A percentile compares a stretch with the other conserved stretches of the same genome.
Evolutionary conservation across 2,797 vertebrate species (phyloP).

Genomic region (Danio kyathit): DNA sequence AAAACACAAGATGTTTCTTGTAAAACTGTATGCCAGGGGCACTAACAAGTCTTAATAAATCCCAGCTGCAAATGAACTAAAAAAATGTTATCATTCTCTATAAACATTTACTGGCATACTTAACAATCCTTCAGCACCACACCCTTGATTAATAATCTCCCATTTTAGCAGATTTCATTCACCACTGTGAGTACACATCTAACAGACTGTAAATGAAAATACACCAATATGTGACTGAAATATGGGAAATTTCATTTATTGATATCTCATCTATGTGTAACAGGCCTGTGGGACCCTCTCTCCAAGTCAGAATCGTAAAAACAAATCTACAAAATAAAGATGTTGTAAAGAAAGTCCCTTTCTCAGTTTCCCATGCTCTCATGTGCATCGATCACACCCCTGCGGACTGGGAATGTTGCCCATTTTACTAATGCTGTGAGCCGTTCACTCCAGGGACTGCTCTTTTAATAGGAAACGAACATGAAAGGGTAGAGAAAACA

Average conservation of each 20-base stretch:
- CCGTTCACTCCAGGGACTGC: conserved; percentile 2
- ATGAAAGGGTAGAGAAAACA: background rate
- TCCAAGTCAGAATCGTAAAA: background rate
- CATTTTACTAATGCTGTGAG: background rate
- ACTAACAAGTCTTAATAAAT: background rate
- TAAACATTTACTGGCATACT: background rate
- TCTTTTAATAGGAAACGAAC: conserved; percentile 20
- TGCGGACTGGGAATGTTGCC: conserved; percentile 28
- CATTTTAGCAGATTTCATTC: background rate
- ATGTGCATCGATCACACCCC: conserved; percentile 18
- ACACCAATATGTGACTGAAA: background rate
- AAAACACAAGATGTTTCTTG: background rate
- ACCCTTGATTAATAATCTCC: conserved; percentile 3
- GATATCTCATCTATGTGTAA: background rate
- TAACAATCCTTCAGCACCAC: conserved; percentile 1
- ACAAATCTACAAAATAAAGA: background rate
- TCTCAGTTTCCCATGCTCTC: conserved; percentile 43
- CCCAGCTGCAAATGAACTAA: background rate
- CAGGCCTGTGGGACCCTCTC: background rate
- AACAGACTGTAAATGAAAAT: background rate
- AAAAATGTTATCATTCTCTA: background rate
- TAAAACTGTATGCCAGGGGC: background rate
- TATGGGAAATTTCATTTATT: background rate
- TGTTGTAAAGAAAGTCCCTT: conserved; percentile 11
- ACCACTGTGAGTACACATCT: background rate